Percentiles rank a stretch among this genome's conserved stretches.
phyloP scores from a whole-genome alignment of 1,140 invertebrate genomes.

The Diprion similis region DNA sequence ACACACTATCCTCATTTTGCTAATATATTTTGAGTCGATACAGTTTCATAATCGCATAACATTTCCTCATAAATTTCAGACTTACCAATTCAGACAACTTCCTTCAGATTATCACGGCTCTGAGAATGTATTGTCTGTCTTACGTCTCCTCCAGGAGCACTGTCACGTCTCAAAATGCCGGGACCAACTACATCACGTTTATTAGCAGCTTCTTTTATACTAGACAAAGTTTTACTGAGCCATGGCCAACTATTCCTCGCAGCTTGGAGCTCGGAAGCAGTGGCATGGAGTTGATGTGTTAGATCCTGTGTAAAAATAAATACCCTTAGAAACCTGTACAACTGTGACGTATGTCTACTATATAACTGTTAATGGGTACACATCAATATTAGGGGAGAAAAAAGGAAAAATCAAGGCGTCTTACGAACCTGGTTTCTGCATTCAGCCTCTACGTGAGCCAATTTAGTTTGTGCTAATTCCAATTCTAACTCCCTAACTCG shows the following conservation, averaged over 20 bases:
- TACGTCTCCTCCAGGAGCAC: slow-evolving; percentile 53
- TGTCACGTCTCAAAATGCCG: slow-evolving; percentile 51
- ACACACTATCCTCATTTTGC: not conserved
- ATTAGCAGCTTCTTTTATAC: slow-evolving; percentile 58
- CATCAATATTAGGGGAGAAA: not conserved
- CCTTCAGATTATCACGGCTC: slow-evolving; percentile 54
- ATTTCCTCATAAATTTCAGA: not conserved
- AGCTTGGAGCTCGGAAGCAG: slow-evolving; percentile 81
- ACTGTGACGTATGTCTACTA: not conserved
- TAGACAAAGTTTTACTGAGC: slow-evolving; percentile 86
- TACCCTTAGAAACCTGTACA: slow-evolving; percentile 5
- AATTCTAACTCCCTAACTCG: slow-evolving; percentile 91
- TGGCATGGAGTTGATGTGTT: slow-evolving; percentile 88
- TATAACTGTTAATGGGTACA: not conserved
- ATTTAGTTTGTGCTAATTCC: slow-evolving; percentile 94
- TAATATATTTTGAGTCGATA: too few species aligned
- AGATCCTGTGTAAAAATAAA: slow-evolving; percentile 72
- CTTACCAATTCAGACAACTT: slow-evolving; percentile 52
- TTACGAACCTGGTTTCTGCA: slow-evolving; percentile 88
- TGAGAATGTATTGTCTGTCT: slow-evolving; percentile 52
- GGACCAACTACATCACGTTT: slow-evolving; percentile 49
- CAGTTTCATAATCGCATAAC: not conserved
- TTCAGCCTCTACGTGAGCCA: slow-evolving; percentile 96
- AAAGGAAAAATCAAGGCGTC: slow-evolving; percentile 10
- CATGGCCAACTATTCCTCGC: slow-evolving; percentile 82